Conservation (phyloP, 2,113 vertebrate genomes). For the Odontophorus gujanensis region DNA sequence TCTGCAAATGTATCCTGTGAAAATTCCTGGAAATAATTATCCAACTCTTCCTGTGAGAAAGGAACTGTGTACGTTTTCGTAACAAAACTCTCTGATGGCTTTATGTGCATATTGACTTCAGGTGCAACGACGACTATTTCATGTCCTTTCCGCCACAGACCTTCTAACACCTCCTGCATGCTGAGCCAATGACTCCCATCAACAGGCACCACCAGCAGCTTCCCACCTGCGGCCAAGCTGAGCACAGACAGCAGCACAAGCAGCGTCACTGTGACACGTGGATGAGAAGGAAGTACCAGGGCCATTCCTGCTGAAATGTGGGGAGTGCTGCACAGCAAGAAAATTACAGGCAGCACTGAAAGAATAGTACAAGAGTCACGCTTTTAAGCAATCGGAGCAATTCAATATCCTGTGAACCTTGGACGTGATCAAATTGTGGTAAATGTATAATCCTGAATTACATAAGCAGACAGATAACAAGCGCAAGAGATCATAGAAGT, state of each 20-base stretch:
- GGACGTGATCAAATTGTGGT: neutral
- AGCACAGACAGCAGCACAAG: neutral
- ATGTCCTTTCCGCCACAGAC: slow-evolving; percentile 80
- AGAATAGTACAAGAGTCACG: fast-evolving
- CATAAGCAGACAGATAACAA: neutral
- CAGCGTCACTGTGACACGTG: fast-evolving
- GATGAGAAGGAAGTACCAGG: fast-evolving
- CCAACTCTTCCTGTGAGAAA: slow-evolving; percentile 24
- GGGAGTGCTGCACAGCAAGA: neutral
- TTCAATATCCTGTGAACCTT: too few species aligned
- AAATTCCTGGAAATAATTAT: neutral
- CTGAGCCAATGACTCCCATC: slow-evolving; percentile 92
- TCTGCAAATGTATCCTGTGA: neutral
- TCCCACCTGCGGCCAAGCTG: slow-evolving; percentile 59
- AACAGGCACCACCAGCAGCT: slow-evolving; percentile 82
- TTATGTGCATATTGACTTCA: slow-evolving; percentile 70
- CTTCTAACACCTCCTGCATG: slow-evolving; percentile 67
- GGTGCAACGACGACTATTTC: slow-evolving; percentile 79
- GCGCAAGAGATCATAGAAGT: neutral
- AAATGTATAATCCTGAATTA: neutral
- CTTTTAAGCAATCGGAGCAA: fast-evolving
- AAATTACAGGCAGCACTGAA: fast-evolving
- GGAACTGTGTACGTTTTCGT: slow-evolving; percentile 70
- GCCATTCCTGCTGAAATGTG: neutral
- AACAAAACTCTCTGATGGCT: slow-evolving; percentile 60